A percentile compares a stretch with the other conserved stretches of the same genome.
phyloP scores from a whole-genome alignment of 2,888 invertebrate genomes.

The Odontomyia ornata region DNA sequence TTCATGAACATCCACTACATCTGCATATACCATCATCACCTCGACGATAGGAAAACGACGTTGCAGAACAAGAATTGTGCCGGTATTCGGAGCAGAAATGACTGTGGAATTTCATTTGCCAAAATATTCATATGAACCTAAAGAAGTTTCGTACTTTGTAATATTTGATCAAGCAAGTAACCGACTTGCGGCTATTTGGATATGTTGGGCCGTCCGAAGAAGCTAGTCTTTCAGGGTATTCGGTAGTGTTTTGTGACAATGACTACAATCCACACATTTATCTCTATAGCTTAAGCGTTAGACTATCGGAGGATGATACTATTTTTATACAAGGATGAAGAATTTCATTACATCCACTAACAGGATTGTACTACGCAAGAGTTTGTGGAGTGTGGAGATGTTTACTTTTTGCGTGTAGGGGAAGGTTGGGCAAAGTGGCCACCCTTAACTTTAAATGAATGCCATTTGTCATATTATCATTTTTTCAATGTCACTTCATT shows the following conservation, averaged over 20 bases:
- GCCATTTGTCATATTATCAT: too few relatives aligned
- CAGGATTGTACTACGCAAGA: not conserved
- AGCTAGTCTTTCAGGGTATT: slow-evolving; percentile 50
- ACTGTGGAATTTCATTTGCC: slow-evolving; percentile 62
- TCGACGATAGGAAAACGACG: too few relatives aligned
- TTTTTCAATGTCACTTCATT: too few relatives aligned
- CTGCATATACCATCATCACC: too few relatives aligned
- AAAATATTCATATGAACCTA: slow-evolving; percentile 55
- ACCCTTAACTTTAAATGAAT: too few relatives aligned
- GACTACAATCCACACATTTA: slow-evolving; percentile 55
- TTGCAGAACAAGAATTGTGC: too few relatives aligned
- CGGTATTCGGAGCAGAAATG: slow-evolving; percentile 51
- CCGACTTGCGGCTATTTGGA: slow-evolving; percentile 53
- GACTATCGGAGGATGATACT: slow-evolving; percentile 51
- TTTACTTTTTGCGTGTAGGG: slow-evolving; percentile 3
- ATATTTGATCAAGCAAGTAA: slow-evolving; percentile 52
- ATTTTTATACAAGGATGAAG: slow-evolving; percentile 39
- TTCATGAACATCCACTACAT: too few relatives aligned
- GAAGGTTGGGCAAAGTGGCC: too few relatives aligned
- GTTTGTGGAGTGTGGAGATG: not conserved
- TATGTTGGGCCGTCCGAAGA: not conserved
- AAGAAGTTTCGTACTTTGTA: slow-evolving; percentile 58
- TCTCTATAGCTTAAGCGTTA: slow-evolving; percentile 57
- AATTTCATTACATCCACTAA: slow-evolving; percentile 7
- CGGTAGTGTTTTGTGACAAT: slow-evolving; percentile 57